Evolutionary conservation across 2,113 vertebrate genomes (phyloP), one percentile per base, ranked within the genome.

Genomic region (Podarcis raffonei): DNA sequence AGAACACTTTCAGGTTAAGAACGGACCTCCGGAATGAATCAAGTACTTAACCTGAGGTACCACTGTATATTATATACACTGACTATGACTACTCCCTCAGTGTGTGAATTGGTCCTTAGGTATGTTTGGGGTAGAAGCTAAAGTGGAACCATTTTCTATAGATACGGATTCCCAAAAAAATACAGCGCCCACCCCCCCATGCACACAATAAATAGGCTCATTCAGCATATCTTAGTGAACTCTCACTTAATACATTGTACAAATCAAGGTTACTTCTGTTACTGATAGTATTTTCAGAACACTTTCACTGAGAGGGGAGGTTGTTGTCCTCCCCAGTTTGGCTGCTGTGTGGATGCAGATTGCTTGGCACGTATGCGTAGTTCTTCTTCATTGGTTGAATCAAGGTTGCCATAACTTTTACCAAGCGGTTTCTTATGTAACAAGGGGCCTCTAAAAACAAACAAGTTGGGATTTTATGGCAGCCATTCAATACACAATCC

Each of bases 391-490:
- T 23, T 35, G 53, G 3, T 1, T 71, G 3, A 1, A 1, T 15
- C 66, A 25, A 30, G 37, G 30, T 79, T 16, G 30, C 2, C 23
- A 32, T 53, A n/a, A 42, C 23, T 4, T 53, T 69, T 83, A 81
- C 13, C 30, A 80, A 80, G 2, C 18, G 0, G 62, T 87, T 87
- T 23, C 83, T 30, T 48, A 37, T 69, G 11, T 27, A 87, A 27
- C 75, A 39, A 83, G 80, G 32, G 84, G 72, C 37, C 65, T 79
- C 39, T 32, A 0, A 22, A 86, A 90, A 0, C 86, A 91, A 85
- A 53, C 0, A 0, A n/a, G 57, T 3, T 89, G 0, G 68, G 88
- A 59, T 88, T 93, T 94, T 79, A 90, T 90, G 90, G 59, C 87
- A 89, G 87, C 75, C 65, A 35, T 11, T 57, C 88, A 90, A 84